Evolutionary conservation across 2,888 invertebrate genomes (phyloP).

Genomic region (Nomada hirtipes): DNA sequence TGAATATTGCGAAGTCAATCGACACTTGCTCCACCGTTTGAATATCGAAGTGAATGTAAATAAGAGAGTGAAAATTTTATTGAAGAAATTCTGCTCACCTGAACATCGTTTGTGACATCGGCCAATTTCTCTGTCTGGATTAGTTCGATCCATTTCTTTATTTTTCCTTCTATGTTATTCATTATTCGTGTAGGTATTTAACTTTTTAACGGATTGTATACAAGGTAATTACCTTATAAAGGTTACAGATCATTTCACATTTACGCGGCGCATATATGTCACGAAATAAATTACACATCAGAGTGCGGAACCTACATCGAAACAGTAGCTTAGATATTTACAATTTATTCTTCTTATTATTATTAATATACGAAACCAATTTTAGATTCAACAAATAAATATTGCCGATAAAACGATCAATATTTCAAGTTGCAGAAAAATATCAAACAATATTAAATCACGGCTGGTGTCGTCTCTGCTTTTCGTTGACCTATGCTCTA

Average conservation of each 20-base stretch:
- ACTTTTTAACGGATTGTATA: constrained; percentile 28
- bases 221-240: not conserved
- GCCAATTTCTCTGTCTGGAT: constrained; percentile 56
- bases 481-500: not conserved
- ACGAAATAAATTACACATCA: constrained; percentile 2
- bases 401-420: not conserved
- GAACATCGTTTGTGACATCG: constrained; percentile 48
- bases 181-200: constrained; percentile 29
- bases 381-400: not conserved
- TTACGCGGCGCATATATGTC: constrained; percentile 31
- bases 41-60: not conserved
- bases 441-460: not conserved
- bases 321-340: not conserved
- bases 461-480: not conserved
- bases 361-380: not conserved
- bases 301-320: not conserved
- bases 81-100: constrained; percentile 47
- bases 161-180: constrained; percentile 38
- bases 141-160: constrained; percentile 63
- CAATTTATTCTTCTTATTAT: not conserved
- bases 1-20: not conserved
- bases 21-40: not conserved
- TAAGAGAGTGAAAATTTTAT: not conserved
- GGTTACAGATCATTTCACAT: constrained; percentile 41
- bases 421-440: not conserved